A percentile compares a stretch with the other conserved stretches of the same genome.
phyloP scores from a whole-genome alignment of 2,888 invertebrate genomes.

The Acleris literana region DNA sequence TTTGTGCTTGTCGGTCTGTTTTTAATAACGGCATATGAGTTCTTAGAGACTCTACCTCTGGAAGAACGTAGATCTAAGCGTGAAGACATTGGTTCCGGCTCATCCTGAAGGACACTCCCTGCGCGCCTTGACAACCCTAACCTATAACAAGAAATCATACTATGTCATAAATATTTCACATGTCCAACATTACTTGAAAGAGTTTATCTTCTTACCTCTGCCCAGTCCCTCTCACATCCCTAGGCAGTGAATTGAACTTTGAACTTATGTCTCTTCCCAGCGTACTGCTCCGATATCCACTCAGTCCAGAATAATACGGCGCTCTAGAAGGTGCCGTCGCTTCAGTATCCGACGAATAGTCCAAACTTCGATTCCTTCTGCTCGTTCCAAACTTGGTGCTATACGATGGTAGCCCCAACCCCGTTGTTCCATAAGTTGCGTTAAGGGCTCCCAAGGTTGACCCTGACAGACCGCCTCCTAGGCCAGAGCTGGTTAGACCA shows the following conservation, averaged over 20 bases:
- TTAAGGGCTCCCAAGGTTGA: slow-evolving; percentile 68
- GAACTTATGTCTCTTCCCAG: slow-evolving; percentile 84
- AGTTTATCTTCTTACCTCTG: slow-evolving; percentile 72
- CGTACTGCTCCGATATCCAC: slow-evolving; percentile 77
- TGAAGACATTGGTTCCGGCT: slow-evolving; percentile 77
- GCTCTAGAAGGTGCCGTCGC: slow-evolving; percentile 91
- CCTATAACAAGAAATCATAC: slow-evolving; percentile 45
- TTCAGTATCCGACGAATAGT: slow-evolving; percentile 98
- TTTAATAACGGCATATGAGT: not conserved
- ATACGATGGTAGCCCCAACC: slow-evolving; percentile 72
- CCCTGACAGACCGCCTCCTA: slow-evolving; percentile 68
- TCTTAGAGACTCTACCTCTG: slow-evolving; percentile 60
- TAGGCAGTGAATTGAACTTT: slow-evolving; percentile 89
- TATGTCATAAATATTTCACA: slow-evolving; percentile 14
- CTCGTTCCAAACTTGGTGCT: slow-evolving; percentile 84
- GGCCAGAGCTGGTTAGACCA: slow-evolving; percentile 68
- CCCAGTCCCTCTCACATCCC: slow-evolving; percentile 85
- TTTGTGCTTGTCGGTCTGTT: too few species aligned
- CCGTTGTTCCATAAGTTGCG: slow-evolving; percentile 70
- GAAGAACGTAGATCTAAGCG: slow-evolving; percentile 79
- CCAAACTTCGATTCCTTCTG: slow-evolving; percentile 91
- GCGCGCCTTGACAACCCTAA: slow-evolving; percentile 73
- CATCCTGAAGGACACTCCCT: slow-evolving; percentile 76
- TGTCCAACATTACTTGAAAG: slow-evolving; percentile 3
- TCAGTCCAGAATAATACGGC: slow-evolving; percentile 88